These are phyloP conservation scores for Trissoscelio sp. DNA, from an alignment of 2,888 invertebrate genomes.

Conservation along the genomic window DNA sequence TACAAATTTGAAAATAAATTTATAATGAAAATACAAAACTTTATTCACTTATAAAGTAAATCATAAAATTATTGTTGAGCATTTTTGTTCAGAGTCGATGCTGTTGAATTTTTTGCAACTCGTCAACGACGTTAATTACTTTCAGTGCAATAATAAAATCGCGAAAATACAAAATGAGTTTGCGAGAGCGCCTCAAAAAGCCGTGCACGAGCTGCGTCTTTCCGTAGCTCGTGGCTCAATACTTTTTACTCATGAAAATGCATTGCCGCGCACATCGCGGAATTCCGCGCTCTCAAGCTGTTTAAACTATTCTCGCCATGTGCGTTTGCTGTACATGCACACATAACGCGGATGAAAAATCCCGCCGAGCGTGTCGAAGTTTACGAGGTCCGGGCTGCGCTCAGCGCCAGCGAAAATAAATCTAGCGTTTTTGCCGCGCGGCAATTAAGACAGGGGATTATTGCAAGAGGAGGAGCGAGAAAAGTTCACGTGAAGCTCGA, in stretches of 20 bases:
- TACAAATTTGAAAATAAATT: background rate
- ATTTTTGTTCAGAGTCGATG: background rate
- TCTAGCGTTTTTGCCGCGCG: constrained; percentile 80
- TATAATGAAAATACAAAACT: background rate
- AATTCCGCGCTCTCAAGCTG: constrained; percentile 57
- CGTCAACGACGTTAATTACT: constrained; percentile 50
- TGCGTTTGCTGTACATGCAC: constrained; percentile 41
- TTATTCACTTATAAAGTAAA: background rate
- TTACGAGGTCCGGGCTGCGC: constrained; percentile 51
- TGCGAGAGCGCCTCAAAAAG: constrained; percentile 43
- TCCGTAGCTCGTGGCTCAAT: constrained; percentile 36
- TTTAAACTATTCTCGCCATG: constrained; percentile 62
- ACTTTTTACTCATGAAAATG: constrained; percentile 63
- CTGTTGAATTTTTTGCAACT: constrained; percentile 17
- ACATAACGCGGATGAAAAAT: constrained; percentile 55
- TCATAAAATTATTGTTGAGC: background rate
- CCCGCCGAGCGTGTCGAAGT: constrained; percentile 60
- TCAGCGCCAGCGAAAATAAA: constrained; percentile 75
- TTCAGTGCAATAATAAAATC: constrained; percentile 44
- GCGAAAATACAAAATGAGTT: constrained; percentile 54
- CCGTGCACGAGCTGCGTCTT: constrained; percentile 29
- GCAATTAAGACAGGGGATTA: constrained; percentile 78
- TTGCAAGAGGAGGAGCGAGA: constrained; percentile 62
- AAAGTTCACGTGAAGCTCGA: constrained; percentile 62
- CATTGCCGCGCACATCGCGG: constrained; percentile 50